Evolutionary conservation across 1,140 invertebrate species (phyloP), one percentile per base, ranked within the genome.

Genomic region (Drosophila athabasca): DNA sequence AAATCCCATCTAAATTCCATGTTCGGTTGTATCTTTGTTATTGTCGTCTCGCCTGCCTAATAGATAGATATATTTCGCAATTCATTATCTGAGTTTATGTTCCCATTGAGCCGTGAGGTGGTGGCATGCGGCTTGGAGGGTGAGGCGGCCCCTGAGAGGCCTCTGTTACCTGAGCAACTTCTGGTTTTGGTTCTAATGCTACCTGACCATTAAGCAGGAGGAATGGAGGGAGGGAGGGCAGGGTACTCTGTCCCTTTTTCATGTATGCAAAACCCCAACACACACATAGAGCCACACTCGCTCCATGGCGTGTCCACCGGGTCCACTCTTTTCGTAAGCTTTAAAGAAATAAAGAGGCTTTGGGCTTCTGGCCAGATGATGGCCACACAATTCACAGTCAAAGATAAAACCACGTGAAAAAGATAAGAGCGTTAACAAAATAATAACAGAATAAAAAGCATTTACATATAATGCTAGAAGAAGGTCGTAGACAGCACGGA

Each of bases 371-470:
- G 48, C 52, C 41, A 57, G 71, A 61, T 59, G 80, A 79, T 84
- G 80, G 35, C 35, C 35, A 39, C 35, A 39, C 35, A 76, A 65
- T 60, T 71, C 76, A 41, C 48, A 66, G 57, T 62, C 73, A 31
- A 74, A 76, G 69, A 67, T 78, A 79, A 82, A 78, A 67, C 24
- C 24, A 26, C 24, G 24, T 26, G 24, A 5, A 53, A 55, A 44
- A 84, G 82, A 87, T 87, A 87, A 78, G 58, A 87, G 82, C 68
- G 82, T 73, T 87, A 85, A 71, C 81, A 69, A 85, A 85, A 85
- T 85, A 84, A 84, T 85, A 84, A 85, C 81, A 80, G 60, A 85
- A 84, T 84, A 84, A 84, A 84, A 87, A 81, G 60, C 80, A 85
- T 84, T 84, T 84, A 85, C 80, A 84, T 84, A 76, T 62, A 76